Percentiles rank a stretch among this genome's conserved stretches.
phyloP scores from a whole-genome alignment of 1,140 invertebrate genomes.

The Hylaeus volcanicus region DNA sequence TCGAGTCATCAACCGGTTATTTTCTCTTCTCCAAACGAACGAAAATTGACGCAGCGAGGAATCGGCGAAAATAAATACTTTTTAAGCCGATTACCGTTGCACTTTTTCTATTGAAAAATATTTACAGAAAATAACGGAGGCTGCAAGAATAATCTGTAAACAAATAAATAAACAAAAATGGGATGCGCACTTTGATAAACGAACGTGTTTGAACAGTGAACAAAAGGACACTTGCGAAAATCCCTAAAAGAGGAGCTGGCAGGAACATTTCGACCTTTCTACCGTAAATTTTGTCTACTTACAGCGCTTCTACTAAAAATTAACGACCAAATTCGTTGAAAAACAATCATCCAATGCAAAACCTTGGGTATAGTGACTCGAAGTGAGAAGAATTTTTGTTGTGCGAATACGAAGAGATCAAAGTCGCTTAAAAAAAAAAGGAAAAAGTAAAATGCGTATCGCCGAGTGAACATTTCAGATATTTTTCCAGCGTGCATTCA shows the following conservation, averaged over 20 bases:
- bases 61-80: not conserved
- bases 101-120: not conserved
- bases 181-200: too few relatives aligned
- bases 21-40: not conserved
- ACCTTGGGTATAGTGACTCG: not conserved
- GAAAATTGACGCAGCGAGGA: not conserved
- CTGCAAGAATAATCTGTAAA: not conserved
- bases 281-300: too few relatives aligned
- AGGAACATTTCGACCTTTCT: too few relatives aligned
- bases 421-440: not conserved
- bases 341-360: not conserved
- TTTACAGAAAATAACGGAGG: not conserved
- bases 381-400: not conserved
- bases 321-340: too few relatives aligned
- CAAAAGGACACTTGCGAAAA: too few relatives aligned
- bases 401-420: not conserved
- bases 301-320: not conserved
- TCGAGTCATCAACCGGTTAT: not conserved
- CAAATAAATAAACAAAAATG: not conserved
- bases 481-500: conserved; percentile 18
- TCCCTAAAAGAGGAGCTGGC: too few relatives aligned
- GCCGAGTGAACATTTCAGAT: conserved; percentile 13
- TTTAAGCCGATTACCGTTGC: not conserved
- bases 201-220: too few relatives aligned
- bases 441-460: not conserved